A percentile compares a stretch with the other conserved stretches of the same genome.
Evolutionary conservation across 53 echinoderm and acorn worm genomes (phyloP).

Genomic region (Luidia sarsii): DNA sequence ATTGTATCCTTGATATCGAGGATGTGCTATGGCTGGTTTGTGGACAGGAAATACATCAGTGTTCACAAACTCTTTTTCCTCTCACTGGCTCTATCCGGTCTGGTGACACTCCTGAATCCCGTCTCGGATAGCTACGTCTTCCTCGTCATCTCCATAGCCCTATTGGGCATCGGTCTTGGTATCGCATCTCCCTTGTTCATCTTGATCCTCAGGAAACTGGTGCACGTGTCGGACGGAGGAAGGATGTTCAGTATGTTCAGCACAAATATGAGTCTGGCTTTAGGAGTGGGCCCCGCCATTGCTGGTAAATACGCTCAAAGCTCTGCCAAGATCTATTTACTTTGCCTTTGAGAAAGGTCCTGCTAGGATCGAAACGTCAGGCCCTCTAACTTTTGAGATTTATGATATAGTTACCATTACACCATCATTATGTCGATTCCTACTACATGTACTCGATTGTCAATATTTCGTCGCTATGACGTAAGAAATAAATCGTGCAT

Average conservation of each 20-base stretch:
- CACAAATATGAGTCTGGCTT: background rate
- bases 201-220: background rate
- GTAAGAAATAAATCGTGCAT: too few species aligned
- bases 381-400: too few species aligned
- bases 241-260: background rate
- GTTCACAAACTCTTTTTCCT: background rate
- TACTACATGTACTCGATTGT: too few species aligned
- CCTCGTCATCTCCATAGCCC: background rate
- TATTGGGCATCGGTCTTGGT: background rate
- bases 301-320: too few species aligned
- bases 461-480: too few species aligned
- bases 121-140: slow-evolving; percentile 21
- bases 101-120: slow-evolving; percentile 3
- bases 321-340: too few species aligned
- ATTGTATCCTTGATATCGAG: background rate
- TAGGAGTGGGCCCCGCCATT: slow-evolving; percentile 5
- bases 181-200: background rate
- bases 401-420: too few species aligned
- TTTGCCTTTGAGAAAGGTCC: too few species aligned
- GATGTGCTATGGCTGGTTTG: slow-evolving; percentile 1
- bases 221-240: background rate
- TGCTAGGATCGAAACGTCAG: too few species aligned
- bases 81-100: background rate
- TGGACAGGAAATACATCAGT: slow-evolving; percentile 7
- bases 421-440: too few species aligned